Evolutionary conservation across 2,888 invertebrate species (phyloP), one percentile per base, ranked within the genome.

Genomic region (Dorcus hopei): DNA sequence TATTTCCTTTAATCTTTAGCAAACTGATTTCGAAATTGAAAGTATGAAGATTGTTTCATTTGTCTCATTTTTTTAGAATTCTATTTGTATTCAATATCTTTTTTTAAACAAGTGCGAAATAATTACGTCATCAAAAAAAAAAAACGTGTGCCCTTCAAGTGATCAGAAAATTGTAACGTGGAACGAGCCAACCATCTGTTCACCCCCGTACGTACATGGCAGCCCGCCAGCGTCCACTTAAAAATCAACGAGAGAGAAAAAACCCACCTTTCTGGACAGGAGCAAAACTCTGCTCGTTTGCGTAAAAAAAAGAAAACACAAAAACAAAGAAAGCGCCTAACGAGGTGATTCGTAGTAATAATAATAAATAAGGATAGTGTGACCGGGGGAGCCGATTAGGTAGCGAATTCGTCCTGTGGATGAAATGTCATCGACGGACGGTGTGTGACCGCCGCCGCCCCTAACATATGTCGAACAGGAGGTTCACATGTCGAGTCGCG

Each of bases 401-500:
- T 33, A 33, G 26, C 26, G 26, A 33, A 33, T 33, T 33, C 26
- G 26, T 33, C 26, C 26, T 49, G 52, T 41, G 33, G 49, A 43
- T 52, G 54, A 52, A 58, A 56, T 58, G 61, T 61, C 61, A 61
- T 55, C 55, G 55, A 50, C 52, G 54, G 55, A 50, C 52, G 54
- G 49, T 45, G 26, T 5, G 58, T 59, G 51, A 58, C 58, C 52
- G 55, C 62, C 56, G 38, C 54, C 56, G 62, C 62, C 62, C 62
- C 54, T 59, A 62, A 62, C 62, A 62, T 62, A 62, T 62, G 62
- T 58, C 56, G 61, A 58, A 56, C 61, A 58, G 61, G 52, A 52
- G 61, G 62, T 67, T 64, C 70, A 70, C 68, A 69, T 70, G 71
- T 71, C 64, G 68, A 67, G 66, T 63, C 65, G 66, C 68, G 68